Conservation (phyloP, 2,113 vertebrate genomes). For the Sturnus vulgaris region DNA sequence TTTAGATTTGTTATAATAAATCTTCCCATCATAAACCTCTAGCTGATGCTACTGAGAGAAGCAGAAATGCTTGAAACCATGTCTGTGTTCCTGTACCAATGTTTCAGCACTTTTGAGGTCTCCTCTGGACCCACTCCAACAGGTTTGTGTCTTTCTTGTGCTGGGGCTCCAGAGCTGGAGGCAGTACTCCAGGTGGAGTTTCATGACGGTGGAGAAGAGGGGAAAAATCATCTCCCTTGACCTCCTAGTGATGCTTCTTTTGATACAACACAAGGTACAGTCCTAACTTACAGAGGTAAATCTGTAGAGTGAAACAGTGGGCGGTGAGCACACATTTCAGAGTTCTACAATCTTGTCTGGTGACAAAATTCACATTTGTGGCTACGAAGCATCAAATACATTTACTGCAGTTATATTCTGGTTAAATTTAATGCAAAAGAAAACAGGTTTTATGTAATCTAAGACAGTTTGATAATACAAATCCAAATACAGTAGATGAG, state of each 20-base stretch:
- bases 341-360: neutral
- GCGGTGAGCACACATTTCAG: neutral
- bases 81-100: neutral
- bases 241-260: neutral
- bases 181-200: fast-evolving
- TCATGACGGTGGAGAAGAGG: neutral
- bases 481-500: neutral
- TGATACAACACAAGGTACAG: neutral
- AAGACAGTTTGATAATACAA: neutral
- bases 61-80: neutral
- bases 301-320: neutral
- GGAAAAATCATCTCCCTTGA: neutral
- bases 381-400: neutral
- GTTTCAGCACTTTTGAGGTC: neutral
- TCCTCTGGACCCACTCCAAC: neutral
- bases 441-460: neutral
- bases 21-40: neutral
- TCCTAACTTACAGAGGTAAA: neutral
- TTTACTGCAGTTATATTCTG: neutral
- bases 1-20: neutral
- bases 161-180: neutral
- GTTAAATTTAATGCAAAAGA: neutral
- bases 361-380: neutral
- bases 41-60: neutral
- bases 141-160: neutral